Evolutionary conservation across 2,888 invertebrate genomes (phyloP).

Genomic region (Strigamia crassipes): DNA sequence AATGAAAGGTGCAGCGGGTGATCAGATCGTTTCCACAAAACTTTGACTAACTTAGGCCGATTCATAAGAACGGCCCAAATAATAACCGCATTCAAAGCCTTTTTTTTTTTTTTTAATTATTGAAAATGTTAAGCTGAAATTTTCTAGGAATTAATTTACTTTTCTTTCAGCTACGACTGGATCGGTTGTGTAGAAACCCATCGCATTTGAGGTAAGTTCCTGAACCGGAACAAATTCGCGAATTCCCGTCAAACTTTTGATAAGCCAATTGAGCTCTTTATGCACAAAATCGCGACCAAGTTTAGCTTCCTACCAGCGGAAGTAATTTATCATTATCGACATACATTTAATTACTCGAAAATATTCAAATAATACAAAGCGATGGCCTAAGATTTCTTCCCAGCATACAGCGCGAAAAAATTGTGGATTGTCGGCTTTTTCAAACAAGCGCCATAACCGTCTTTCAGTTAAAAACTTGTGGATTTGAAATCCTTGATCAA

Average conservation of each 20-base stretch:
- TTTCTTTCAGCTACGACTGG: conserved; percentile 44
- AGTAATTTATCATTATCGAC: neutral
- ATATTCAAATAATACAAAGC: conserved; percentile 47
- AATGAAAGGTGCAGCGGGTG: conserved; percentile 58
- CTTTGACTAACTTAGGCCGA: conserved; percentile 56
- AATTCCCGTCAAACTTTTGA: conserved; percentile 50
- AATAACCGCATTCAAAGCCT: conserved; percentile 56
- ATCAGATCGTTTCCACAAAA: conserved; percentile 57
- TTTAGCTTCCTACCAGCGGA: conserved; percentile 41
- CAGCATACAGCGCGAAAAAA: conserved; percentile 57
- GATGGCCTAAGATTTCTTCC: conserved; percentile 56
- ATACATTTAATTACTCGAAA: neutral
- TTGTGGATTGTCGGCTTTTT: conserved; percentile 56
- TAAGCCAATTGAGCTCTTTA: conserved; percentile 50
- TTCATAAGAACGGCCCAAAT: conserved; percentile 58
- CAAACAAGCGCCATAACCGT: conserved; percentile 53
- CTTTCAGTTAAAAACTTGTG: conserved; percentile 55
- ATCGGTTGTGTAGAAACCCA: conserved; percentile 46
- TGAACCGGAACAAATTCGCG: conserved; percentile 48
- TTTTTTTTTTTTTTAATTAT: too few species aligned
- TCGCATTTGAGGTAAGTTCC: conserved; percentile 44
- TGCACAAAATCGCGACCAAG: conserved; percentile 51
- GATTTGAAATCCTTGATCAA: conserved; percentile 57
- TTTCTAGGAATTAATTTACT: conserved; percentile 12
- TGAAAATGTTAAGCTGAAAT: neutral